phyloP scores from a whole-genome alignment of 2,797 vertebrate genomes.

The Sebastes trivittatus region DNA sequence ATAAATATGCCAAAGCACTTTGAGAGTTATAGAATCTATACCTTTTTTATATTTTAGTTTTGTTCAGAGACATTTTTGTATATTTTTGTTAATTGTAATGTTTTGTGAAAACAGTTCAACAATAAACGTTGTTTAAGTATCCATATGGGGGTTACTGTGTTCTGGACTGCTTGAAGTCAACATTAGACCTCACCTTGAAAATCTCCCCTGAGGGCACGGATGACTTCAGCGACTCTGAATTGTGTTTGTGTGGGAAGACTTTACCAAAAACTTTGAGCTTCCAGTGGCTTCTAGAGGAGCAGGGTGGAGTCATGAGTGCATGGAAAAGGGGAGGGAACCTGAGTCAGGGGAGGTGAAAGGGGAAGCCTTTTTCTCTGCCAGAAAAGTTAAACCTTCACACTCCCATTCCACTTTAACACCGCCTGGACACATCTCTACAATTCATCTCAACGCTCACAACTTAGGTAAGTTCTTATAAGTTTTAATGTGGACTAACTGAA shows the following conservation, averaged over 20 bases:
- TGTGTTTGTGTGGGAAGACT: neutral
- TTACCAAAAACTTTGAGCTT: neutral
- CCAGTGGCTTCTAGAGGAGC: neutral
- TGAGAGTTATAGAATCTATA: neutral
- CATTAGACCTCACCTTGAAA: neutral
- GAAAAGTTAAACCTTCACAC: slow-evolving; percentile 73
- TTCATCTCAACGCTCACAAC: slow-evolving; percentile 48
- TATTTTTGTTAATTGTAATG: neutral
- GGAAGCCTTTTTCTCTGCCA: slow-evolving; percentile 24
- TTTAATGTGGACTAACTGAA: neutral
- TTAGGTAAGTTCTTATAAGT: slow-evolving; percentile 65
- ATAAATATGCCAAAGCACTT: slow-evolving; percentile 31
- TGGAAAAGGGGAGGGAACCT: slow-evolving; percentile 45
- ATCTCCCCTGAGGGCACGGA: neutral
- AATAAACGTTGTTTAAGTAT: slow-evolving; percentile 46
- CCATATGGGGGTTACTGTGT: neutral
- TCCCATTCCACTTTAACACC: slow-evolving; percentile 44
- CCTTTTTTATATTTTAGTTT: neutral
- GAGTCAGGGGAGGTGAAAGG: slow-evolving; percentile 43
- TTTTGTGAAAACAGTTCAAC: slow-evolving; percentile 13
- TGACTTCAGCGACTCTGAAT: neutral
- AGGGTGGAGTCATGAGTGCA: slow-evolving; percentile 65
- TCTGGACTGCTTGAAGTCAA: neutral
- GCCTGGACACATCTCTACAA: slow-evolving; percentile 53
- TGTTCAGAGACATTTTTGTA: neutral